These are phyloP conservation scores for Thera britannica DNA, from an alignment of 2,888 invertebrate genomes.

Conservation along the genomic window DNA sequence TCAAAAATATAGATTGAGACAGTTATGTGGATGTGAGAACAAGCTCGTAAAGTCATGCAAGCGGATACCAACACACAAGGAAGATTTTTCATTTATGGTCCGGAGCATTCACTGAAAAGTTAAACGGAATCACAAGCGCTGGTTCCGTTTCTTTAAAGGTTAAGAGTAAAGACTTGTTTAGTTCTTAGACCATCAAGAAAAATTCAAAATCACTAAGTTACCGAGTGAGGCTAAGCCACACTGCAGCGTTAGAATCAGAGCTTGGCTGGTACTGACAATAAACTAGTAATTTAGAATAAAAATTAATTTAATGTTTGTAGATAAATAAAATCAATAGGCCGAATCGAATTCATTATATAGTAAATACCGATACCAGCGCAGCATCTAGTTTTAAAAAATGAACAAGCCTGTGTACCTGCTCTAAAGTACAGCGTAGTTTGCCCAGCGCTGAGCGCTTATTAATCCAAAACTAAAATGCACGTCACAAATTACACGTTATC, in stretches of 20 bases:
- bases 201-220: not conserved
- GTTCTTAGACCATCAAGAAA: slow-evolving; percentile 10
- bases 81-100: slow-evolving; percentile 11
- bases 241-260: slow-evolving; percentile 4
- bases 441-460: slow-evolving; percentile 48
- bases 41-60: slow-evolving; percentile 32
- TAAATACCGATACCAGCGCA: slow-evolving; percentile 48
- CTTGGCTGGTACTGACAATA: slow-evolving; percentile 13
- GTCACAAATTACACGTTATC: slow-evolving; percentile 5
- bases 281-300: slow-evolving; percentile 5
- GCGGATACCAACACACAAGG: slow-evolving; percentile 22
- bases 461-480: slow-evolving; percentile 52
- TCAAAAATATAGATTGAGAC: slow-evolving; percentile 31
- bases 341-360: slow-evolving; percentile 18
- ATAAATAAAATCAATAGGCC: slow-evolving; percentile 1
- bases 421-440: slow-evolving; percentile 50
- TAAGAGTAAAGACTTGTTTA: slow-evolving; percentile 1
- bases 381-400: slow-evolving; percentile 37
- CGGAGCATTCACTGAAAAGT: slow-evolving; percentile 7
- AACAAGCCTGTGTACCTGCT: slow-evolving; percentile 48
- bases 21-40: slow-evolving; percentile 21
- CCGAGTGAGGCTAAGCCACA: slow-evolving; percentile 3
- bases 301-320: not conserved
- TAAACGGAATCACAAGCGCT: slow-evolving; percentile 3
- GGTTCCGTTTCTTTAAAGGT: not conserved